Evolutionary conservation across 2,797 vertebrate species (phyloP).

Genomic region (Ammospiza maritima): DNA sequence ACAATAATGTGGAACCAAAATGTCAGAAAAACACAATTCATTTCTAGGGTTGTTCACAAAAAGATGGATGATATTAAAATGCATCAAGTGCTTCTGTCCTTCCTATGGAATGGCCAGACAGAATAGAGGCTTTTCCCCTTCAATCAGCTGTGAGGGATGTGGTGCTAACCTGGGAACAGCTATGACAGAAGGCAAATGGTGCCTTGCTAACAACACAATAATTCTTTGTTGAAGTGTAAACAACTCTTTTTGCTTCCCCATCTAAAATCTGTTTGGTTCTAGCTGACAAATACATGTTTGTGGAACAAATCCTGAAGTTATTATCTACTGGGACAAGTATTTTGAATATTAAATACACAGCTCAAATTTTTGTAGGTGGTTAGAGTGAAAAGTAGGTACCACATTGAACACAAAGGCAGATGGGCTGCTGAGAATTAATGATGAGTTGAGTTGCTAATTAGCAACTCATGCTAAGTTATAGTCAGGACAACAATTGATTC

Average conservation of each 20-base stretch:
- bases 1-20: neutral
- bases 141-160: neutral
- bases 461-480: constrained; percentile 26
- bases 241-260: neutral
- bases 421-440: neutral
- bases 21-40: neutral
- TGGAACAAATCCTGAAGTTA: neutral
- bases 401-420: neutral
- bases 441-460: constrained; percentile 21
- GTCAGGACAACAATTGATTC: constrained; percentile 45
- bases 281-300: neutral
- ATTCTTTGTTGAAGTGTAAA: neutral
- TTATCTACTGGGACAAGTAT: neutral
- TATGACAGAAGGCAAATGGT: neutral
- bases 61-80: neutral
- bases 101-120: neutral
- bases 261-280: neutral
- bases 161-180: neutral
- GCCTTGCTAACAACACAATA: neutral
- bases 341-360: neutral
- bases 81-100: neutral
- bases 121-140: neutral
- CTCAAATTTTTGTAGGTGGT: neutral
- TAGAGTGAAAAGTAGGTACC: neutral
- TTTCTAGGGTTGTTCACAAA: neutral